A percentile compares a stretch with the other conserved stretches of the same genome.
phyloP scores from a whole-genome alignment of 2,888 invertebrate species.

The Torymus aiolomorphi region DNA sequence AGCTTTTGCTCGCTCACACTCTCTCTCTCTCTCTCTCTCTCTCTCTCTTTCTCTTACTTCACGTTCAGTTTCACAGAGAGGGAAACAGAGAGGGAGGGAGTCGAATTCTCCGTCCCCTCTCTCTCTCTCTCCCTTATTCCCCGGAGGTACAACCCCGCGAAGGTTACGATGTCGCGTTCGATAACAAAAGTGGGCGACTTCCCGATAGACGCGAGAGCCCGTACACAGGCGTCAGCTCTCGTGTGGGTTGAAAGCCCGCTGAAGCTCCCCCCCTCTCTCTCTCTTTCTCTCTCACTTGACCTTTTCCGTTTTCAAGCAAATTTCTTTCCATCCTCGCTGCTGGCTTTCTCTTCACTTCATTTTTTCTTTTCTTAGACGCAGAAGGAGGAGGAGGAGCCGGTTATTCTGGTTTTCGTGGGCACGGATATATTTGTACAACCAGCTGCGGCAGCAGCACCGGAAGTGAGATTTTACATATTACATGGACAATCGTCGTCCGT shows the following conservation, averaged over 20 bases:
- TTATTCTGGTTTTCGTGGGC: too few relatives aligned
- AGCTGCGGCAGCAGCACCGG: too few relatives aligned
- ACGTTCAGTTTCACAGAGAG: constrained; percentile 8
- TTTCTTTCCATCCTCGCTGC: too few relatives aligned
- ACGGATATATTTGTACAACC: too few relatives aligned
- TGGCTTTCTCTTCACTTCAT: too few relatives aligned
- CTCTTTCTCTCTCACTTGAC: constrained; percentile 19
- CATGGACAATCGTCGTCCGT: not conserved
- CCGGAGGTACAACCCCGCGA: constrained; percentile 37
- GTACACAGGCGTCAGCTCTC: constrained; percentile 10
- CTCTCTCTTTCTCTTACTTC: constrained; percentile 2
- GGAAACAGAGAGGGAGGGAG: too few relatives aligned
- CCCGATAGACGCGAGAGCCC: constrained; percentile 21
- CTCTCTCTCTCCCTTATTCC: constrained; percentile 13
- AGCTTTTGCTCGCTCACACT: constrained; percentile 11
- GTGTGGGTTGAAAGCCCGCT: constrained; percentile 14
- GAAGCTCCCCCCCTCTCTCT: constrained; percentile 9
- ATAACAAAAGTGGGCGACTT: constrained; percentile 49
- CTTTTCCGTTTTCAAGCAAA: constrained; percentile 24
- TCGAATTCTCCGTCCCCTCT: not conserved
- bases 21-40: too few relatives aligned
- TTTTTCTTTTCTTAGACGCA: too few relatives aligned
- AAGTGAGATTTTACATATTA: constrained; percentile 20
- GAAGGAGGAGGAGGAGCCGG: too few relatives aligned
- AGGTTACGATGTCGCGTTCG: constrained; percentile 50